Percentiles rank a stretch among this genome's conserved stretches.
phyloP scores from a whole-genome alignment of 2,797 vertebrate genomes.

The Oreochromis mossambicus region DNA sequence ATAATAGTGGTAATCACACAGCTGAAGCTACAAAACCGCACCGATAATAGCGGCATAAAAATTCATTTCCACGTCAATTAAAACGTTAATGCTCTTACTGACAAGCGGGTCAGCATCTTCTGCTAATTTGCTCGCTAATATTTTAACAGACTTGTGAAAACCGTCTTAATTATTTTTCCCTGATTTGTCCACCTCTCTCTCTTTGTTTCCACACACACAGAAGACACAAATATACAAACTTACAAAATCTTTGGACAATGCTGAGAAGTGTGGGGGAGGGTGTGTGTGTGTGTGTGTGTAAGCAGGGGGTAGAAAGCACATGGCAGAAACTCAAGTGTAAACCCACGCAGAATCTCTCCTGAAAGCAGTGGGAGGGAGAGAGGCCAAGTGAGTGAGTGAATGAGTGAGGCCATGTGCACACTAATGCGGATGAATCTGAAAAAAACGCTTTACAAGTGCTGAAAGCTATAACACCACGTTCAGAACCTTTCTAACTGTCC shows the following conservation, averaged over 20 bases:
- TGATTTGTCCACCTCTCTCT: neutral
- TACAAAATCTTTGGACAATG: conserved; percentile 47
- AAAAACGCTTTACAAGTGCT: conserved; percentile 7
- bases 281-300: neutral
- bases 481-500: neutral
- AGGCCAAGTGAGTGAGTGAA: conserved; percentile 55
- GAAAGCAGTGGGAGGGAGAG: conserved; percentile 64
- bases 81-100: neutral
- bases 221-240: conserved; percentile 39
- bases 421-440: conserved; percentile 29
- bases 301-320: conserved; percentile 66
- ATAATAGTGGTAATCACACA: neutral
- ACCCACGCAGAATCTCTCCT: conserved; percentile 71
- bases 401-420: conserved; percentile 48
- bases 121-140: neutral
- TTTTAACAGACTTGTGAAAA: neutral
- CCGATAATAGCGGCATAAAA: neutral
- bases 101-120: neutral
- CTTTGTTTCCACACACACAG: neutral
- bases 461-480: neutral
- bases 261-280: conserved; percentile 44
- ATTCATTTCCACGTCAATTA: neutral
- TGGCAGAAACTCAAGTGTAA: conserved; percentile 71
- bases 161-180: conserved; percentile 1
- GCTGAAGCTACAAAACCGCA: neutral